Conservation (phyloP, 64 coral and sea anemone genomes). For the Montipora foliosa region DNA sequence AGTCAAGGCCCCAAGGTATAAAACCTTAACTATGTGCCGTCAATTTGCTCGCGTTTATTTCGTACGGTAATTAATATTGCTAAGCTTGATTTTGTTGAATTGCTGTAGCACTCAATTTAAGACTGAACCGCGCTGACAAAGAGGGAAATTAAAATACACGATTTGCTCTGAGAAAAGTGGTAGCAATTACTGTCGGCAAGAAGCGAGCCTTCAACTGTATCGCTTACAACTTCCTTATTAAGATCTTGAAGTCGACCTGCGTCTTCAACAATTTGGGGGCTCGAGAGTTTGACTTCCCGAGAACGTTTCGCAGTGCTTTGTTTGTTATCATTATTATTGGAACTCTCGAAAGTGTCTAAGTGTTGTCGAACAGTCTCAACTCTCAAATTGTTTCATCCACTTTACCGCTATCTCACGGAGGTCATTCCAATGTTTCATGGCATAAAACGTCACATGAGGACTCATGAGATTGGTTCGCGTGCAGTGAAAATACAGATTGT, state of each 20-base stretch:
- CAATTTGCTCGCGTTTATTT: neutral
- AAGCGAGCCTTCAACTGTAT: constrained; percentile 15
- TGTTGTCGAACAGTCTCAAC: neutral
- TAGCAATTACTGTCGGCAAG: constrained; percentile 20
- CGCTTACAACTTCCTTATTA: constrained; percentile 24
- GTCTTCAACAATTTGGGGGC: constrained; percentile 1
- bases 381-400: neutral
- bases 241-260: neutral
- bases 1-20: constrained; percentile 22
- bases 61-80: neutral
- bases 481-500: neutral
- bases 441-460: too few relatives aligned
- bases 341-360: neutral
- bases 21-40: neutral
- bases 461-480: too few relatives aligned
- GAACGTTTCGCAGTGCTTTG: neutral
- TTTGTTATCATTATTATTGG: constrained; percentile 4
- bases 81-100: neutral
- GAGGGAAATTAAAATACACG: neutral
- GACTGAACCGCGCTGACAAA: neutral
- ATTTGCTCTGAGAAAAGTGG: neutral
- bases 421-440: neutral
- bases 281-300: neutral
- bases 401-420: neutral
- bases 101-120: neutral